Evolutionary conservation across 1,140 invertebrate species (phyloP), one percentile per base, ranked within the genome.

Genomic region (Atta texana): DNA sequence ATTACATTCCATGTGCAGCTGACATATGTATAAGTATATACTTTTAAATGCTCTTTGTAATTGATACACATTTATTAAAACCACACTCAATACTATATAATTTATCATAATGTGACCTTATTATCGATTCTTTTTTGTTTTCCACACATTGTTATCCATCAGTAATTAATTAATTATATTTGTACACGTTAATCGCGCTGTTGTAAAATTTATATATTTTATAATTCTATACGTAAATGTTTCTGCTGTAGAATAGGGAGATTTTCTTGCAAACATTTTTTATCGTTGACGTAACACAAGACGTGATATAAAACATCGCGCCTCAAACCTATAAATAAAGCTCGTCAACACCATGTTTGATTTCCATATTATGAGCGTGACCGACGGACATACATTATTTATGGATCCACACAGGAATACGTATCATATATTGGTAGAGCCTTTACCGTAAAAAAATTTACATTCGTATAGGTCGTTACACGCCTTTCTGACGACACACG

Each of bases 341-440:
- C 24, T 72, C 28, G 21, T 59, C 68, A 72, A 21, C 16, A n/a
- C 14, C 68, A 82, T 31, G 78, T 82, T 74, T 82, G 78, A 82
- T 82, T 82, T 82, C 78, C 78, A 72, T 82, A 53, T 82, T 72
- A 82, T 82, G 24, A 72, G 7, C 68, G 55, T 82, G 78, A 72
- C 78, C 78, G 21, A 72, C 53, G 24, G 24, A 3, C 24, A 74
- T 82, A 72, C 53, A 82, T 82, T 82, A 82, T 82, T 74, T 82
- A 82, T 82, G 24, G 55, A 57, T 31, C 24, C n/a, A 18, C 55
- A 59, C 2, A 59, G 28, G 3, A 59, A 21, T 12, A 39, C 34
- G 8, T 24, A 49, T 55, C 53, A 3, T 49, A 39, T 69, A n/a
- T 24, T 66, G 61, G 31, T 71, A 44, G 31, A 39, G 72, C 12